Evolutionary conservation across 2,113 vertebrate species (phyloP).

Genomic region (Chloropsis hardwickii): DNA sequence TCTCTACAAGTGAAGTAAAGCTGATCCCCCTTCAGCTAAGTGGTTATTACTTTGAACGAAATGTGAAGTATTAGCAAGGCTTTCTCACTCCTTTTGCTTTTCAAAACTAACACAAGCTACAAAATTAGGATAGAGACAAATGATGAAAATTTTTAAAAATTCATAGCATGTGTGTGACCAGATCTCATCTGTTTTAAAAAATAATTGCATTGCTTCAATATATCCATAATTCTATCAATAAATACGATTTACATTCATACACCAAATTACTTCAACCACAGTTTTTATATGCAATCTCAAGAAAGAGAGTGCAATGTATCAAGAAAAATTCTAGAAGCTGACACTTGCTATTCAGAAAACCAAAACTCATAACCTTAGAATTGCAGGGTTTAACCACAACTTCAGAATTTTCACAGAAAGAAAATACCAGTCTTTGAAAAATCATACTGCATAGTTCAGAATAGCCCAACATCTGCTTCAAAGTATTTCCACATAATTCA

Average conservation of each 20-base stretch:
- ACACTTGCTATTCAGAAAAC: not conserved
- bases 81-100: not conserved
- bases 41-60: not conserved
- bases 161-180: not conserved
- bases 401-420: not conserved
- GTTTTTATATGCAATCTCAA: not conserved
- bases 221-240: not conserved
- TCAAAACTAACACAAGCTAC: not conserved
- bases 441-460: not conserved
- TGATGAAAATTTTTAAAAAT: not conserved
- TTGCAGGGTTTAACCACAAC: not conserved
- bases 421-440: not conserved
- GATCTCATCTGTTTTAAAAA: not conserved
- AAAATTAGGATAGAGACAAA: not conserved
- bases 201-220: not conserved
- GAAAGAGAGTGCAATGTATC: not conserved
- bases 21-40: not conserved
- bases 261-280: not conserved
- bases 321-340: not conserved
- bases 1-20: not conserved
- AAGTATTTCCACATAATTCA: not conserved
- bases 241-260: not conserved
- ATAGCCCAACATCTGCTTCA: not conserved
- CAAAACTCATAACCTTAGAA: not conserved
- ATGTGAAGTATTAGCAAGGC: not conserved